Conservation (phyloP, 2,113 vertebrate species). For the Dendrocopos noguchii region DNA sequence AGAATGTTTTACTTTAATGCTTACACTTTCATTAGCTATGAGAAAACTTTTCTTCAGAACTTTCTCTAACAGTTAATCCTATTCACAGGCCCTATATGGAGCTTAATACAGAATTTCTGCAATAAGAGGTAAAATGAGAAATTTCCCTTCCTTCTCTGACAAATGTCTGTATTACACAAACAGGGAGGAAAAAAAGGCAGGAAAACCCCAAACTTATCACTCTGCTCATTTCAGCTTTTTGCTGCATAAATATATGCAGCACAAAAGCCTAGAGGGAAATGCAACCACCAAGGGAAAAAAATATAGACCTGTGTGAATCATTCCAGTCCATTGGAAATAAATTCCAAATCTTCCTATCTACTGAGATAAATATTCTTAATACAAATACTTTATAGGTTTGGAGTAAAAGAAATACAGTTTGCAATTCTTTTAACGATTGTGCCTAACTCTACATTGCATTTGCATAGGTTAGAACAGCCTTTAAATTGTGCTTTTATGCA, state of each 20-base stretch:
- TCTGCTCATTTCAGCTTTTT: background rate
- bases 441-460: background rate
- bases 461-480: background rate
- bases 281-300: background rate
- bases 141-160: background rate
- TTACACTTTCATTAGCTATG: background rate
- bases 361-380: background rate
- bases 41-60: background rate
- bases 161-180: background rate
- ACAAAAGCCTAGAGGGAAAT: background rate
- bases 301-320: background rate
- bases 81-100: background rate
- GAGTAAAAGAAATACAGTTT: background rate
- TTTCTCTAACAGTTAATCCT: background rate
- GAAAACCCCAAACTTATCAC: background rate
- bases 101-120: background rate
- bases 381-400: background rate
- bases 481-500: background rate
- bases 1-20: background rate
- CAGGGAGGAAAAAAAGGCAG: background rate
- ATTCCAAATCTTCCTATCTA: accelerated
- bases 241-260: background rate
- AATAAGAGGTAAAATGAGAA: background rate
- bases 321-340: background rate
- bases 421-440: background rate